These are phyloP conservation scores for Drosophila histrio DNA, from an alignment of 2,888 invertebrate species.

Conservation along the genomic window DNA sequence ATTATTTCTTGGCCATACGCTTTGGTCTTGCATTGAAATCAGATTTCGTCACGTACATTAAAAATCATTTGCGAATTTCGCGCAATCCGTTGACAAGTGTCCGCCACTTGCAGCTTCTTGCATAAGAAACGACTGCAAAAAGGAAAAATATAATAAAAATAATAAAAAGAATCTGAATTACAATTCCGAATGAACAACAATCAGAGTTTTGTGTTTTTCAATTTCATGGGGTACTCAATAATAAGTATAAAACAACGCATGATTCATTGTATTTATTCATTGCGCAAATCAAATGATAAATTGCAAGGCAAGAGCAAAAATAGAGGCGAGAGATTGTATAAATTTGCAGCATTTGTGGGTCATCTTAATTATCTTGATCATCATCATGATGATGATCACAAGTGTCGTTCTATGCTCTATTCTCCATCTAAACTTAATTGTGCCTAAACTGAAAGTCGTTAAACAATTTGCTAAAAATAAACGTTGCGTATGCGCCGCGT, in stretches of 20 bases:
- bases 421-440: slow-evolving; percentile 59
- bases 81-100: slow-evolving; percentile 51
- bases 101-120: slow-evolving; percentile 57
- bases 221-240: slow-evolving; percentile 11
- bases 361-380: slow-evolving; percentile 2
- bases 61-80: slow-evolving; percentile 66
- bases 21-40: slow-evolving; percentile 66
- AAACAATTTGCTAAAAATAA: slow-evolving; percentile 77
- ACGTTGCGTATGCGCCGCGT: slow-evolving; percentile 72
- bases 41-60: slow-evolving; percentile 77
- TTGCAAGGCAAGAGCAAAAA: not conserved
- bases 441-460: slow-evolving; percentile 53
- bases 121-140: slow-evolving; percentile 34
- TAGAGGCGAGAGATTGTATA: not conserved
- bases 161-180: not conserved
- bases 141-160: not conserved
- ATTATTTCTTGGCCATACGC: slow-evolving; percentile 41
- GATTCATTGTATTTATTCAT: slow-evolving; percentile 10
- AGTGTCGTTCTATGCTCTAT: slow-evolving; percentile 5
- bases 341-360: slow-evolving; percentile 10
- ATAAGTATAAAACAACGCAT: not conserved
- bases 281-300: not conserved
- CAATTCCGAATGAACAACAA: slow-evolving; percentile 2
- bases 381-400: not conserved
- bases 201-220: not conserved